Conservation (phyloP, 2,888 invertebrate species). For the Mylabris sibirica region DNA sequence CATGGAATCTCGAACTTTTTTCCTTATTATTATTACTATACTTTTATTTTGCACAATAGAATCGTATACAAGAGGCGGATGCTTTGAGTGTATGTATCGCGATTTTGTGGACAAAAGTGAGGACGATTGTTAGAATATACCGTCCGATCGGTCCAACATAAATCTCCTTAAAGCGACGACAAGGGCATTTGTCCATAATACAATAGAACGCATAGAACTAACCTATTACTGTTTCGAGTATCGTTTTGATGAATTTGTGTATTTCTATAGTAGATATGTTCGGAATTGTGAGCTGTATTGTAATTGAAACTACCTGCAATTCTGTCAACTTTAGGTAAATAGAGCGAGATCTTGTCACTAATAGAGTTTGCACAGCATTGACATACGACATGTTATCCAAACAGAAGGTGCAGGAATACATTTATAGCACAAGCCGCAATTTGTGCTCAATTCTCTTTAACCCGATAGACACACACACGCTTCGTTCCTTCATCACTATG, state of each 20-base stretch:
- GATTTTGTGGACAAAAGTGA: slow-evolving; percentile 32
- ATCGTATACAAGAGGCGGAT: slow-evolving; percentile 15
- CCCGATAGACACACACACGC: not conserved
- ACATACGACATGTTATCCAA: slow-evolving; percentile 59
- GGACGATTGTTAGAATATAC: not conserved
- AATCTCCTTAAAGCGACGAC: slow-evolving; percentile 38
- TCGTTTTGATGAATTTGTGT: slow-evolving; percentile 49
- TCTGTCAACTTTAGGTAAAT: slow-evolving; percentile 46
- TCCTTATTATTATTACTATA: slow-evolving; percentile 1
- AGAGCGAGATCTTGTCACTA: slow-evolving; percentile 59
- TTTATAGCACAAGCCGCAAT: slow-evolving; percentile 20
- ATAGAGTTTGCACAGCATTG: slow-evolving; percentile 60
- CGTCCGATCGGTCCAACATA: slow-evolving; percentile 25
- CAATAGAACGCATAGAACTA: slow-evolving; percentile 41
- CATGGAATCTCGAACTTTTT: not conserved
- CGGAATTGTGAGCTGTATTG: slow-evolving; percentile 23
- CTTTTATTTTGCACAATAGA: slow-evolving; percentile 9
- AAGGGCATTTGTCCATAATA: slow-evolving; percentile 33
- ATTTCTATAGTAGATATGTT: slow-evolving; percentile 22
- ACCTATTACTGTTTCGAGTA: slow-evolving; percentile 51
- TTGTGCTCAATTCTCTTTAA: slow-evolving; percentile 16
- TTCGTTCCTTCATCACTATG: not conserved
- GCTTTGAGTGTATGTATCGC: slow-evolving; percentile 25
- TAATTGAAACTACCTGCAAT: slow-evolving; percentile 36
- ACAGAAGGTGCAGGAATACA: slow-evolving; percentile 41